Conservation (phyloP, 1,140 invertebrate species). For the Caerostris extrusa region DNA sequence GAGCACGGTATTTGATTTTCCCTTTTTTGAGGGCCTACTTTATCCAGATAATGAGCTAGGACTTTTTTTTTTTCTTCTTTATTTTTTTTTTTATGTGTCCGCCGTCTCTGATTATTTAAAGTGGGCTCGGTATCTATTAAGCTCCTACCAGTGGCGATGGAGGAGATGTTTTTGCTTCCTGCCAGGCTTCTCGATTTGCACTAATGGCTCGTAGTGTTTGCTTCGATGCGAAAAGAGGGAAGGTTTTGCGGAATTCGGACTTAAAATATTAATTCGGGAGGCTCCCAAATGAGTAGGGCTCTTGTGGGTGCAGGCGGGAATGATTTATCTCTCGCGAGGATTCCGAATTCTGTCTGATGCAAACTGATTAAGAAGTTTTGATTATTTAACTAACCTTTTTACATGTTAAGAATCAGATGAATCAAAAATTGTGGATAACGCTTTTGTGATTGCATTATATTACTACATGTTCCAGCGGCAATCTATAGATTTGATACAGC, state of each 20-base stretch:
- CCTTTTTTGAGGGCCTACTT: conserved; percentile 48
- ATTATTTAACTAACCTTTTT: too few species aligned
- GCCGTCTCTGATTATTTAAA: conserved; percentile 70
- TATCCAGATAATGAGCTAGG: conserved; percentile 66
- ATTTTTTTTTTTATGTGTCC: conserved; percentile 7
- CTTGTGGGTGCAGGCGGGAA: too few species aligned
- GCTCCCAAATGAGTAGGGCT: too few species aligned
- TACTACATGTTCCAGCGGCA: too few species aligned
- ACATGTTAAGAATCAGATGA: too few species aligned
- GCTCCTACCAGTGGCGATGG: conserved; percentile 17
- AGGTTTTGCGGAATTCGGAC: not conserved
- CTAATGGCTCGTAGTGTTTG: conserved; percentile 71
- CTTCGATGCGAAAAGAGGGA: not conserved
- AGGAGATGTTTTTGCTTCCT: conserved; percentile 48
- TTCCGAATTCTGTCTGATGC: too few species aligned
- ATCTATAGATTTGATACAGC: too few species aligned
- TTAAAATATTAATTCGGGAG: conserved; percentile 60
- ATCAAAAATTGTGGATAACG: too few species aligned
- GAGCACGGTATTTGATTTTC: conserved; percentile 66
- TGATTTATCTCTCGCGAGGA: too few species aligned
- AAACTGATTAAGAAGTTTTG: too few species aligned
- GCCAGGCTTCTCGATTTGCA: conserved; percentile 63
- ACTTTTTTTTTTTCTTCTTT: not conserved
- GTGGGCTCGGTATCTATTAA: conserved; percentile 66
- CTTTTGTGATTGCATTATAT: too few species aligned